A percentile compares a stretch with the other conserved stretches of the same genome.
Evolutionary conservation across 2,797 vertebrate genomes (phyloP).

Genomic region (Poecile montanus): DNA sequence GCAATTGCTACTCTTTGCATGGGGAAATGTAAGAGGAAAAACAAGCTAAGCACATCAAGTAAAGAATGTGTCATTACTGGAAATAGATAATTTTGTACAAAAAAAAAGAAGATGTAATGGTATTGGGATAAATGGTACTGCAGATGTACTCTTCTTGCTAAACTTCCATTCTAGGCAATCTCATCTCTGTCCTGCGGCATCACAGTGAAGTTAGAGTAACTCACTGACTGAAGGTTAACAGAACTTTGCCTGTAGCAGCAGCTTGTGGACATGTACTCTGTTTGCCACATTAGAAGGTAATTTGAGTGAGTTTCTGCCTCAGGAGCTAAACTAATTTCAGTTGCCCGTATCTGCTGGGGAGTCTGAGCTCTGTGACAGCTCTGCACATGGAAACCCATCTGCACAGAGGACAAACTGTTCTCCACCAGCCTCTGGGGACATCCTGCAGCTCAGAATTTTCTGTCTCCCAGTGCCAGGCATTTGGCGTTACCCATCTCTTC

Average conservation of each 20-base stretch:
- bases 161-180: neutral
- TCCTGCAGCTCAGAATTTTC: neutral
- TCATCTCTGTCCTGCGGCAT: neutral
- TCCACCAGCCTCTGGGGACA: neutral
- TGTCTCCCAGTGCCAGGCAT: neutral
- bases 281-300: neutral
- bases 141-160: neutral
- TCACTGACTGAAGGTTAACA: neutral
- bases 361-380: neutral
- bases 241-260: neutral
- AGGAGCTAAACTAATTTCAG: neutral
- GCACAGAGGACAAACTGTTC: neutral
- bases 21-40: neutral
- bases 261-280: neutral
- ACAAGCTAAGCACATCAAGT: neutral
- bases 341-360: neutral
- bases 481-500: neutral
- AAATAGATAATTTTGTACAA: neutral
- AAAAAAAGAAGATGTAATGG: neutral
- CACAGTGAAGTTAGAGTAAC: neutral
- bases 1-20: neutral
- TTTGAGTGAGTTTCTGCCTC: neutral
- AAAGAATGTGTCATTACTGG: neutral
- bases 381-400: neutral
- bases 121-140: neutral